Evolutionary conservation across 2,888 invertebrate species (phyloP).

Genomic region (Automeris io): DNA sequence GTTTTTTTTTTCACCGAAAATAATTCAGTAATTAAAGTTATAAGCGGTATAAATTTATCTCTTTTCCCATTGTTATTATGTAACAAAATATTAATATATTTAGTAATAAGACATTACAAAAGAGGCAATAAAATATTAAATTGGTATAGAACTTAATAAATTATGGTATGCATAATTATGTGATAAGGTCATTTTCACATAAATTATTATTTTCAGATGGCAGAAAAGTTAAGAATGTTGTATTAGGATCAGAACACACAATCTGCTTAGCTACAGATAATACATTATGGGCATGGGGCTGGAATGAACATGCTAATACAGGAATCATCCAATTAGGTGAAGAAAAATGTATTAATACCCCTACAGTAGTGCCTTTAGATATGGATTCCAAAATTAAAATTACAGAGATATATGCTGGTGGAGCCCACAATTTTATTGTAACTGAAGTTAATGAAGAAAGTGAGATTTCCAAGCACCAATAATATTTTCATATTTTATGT

Average conservation of each 20-base stretch:
- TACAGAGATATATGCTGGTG: constrained; percentile 54
- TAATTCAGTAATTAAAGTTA: too few species aligned
- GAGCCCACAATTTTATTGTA: constrained; percentile 64
- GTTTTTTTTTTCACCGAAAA: too few species aligned
- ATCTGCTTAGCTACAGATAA: constrained; percentile 81
- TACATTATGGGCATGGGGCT: constrained; percentile 87
- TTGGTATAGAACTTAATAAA: too few species aligned
- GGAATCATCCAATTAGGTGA: constrained; percentile 71
- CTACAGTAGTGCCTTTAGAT: constrained; percentile 45
- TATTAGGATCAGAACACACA: constrained; percentile 88
- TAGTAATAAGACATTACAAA: too few species aligned
- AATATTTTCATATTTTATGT: background rate
- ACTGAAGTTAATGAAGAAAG: constrained; percentile 21
- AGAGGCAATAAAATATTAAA: too few species aligned
- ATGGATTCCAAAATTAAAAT: constrained; percentile 26
- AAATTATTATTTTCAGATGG: constrained; percentile 51
- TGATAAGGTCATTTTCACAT: background rate
- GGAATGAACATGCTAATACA: constrained; percentile 94
- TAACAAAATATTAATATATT: too few species aligned
- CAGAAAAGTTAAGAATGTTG: constrained; percentile 72
- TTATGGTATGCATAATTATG: too few species aligned
- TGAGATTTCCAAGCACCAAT: background rate
- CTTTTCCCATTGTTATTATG: too few species aligned
- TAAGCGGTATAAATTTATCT: too few species aligned
- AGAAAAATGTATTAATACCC: constrained; percentile 37